phyloP scores from a whole-genome alignment of 2,797 vertebrate species.

The Clarias platycephalus region DNA sequence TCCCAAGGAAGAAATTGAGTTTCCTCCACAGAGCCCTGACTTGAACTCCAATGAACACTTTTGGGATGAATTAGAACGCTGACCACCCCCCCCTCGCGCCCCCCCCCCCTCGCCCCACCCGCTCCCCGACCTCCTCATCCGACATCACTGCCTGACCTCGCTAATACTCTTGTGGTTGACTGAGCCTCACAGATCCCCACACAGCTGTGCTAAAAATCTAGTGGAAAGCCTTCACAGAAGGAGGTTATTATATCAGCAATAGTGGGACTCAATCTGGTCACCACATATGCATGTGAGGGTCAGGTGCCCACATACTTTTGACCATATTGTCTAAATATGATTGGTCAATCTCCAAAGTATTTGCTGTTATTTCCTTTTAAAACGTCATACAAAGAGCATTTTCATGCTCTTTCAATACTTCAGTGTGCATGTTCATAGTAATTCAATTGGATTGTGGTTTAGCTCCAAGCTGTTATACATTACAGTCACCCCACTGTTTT shows the following conservation, averaged over 20 bases:
- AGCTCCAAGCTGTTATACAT: constrained; percentile 50
- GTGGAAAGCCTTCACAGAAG: background rate
- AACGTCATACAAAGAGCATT: background rate
- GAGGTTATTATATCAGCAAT: background rate
- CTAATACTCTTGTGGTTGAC: background rate
- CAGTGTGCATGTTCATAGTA: background rate
- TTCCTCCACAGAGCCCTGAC: background rate
- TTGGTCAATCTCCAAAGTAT: background rate
- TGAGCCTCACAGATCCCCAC: background rate
- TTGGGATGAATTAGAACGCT: background rate
- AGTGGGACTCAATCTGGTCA: background rate
- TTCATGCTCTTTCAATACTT: background rate
- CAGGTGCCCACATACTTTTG: background rate
- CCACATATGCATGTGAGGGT: background rate
- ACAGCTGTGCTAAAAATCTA: background rate
- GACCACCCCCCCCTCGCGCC: too few species aligned
- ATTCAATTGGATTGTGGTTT: constrained; percentile 12
- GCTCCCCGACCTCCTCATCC: background rate
- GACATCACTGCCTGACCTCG: background rate
- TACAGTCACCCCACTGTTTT: constrained; percentile 39
- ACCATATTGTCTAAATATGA: background rate
- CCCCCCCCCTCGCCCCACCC: background rate
- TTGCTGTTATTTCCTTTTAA: background rate
- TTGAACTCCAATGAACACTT: background rate
- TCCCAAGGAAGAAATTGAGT: background rate